Percentiles rank a stretch among this genome's conserved stretches.
Evolutionary conservation across 30 jellyfish, hydroid and myxozoan genomes (phyloP).

Genomic region (Turritopsis dohrnii): DNA sequence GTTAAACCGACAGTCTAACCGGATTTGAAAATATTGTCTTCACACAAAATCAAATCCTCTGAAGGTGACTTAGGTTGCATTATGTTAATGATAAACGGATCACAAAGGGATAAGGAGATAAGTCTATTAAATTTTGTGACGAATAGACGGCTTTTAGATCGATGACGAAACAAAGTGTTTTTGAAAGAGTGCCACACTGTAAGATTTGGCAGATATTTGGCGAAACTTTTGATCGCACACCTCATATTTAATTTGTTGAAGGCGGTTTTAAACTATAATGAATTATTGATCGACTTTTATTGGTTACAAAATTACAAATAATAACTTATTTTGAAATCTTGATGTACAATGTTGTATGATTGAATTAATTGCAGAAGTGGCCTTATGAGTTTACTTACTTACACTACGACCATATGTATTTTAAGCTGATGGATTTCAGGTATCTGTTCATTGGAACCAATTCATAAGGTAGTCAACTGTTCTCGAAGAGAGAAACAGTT

Average conservation of each 20-base stretch:
- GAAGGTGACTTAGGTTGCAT: background rate
- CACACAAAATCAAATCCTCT: background rate
- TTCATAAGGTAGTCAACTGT: too few relatives aligned
- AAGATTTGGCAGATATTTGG: background rate
- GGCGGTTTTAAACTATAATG: background rate
- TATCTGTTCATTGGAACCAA: too few relatives aligned
- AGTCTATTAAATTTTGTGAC: background rate
- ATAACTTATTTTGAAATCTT: too few relatives aligned
- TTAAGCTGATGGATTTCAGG: too few relatives aligned
- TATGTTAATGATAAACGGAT: background rate
- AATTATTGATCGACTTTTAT: background rate
- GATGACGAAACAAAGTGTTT: background rate
- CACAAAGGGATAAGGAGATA: background rate
- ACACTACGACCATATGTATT: too few relatives aligned
- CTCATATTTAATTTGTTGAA: too few relatives aligned
- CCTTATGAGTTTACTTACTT: too few relatives aligned
- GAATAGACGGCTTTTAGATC: background rate
- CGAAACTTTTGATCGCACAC: background rate
- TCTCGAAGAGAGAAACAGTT: too few relatives aligned
- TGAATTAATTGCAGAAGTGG: too few relatives aligned
- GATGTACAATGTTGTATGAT: too few relatives aligned
- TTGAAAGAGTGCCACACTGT: background rate
- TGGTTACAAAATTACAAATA: too few relatives aligned
- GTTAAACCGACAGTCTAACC: background rate
- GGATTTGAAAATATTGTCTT: background rate